Evolutionary conservation across 2,888 invertebrate genomes (phyloP).

Genomic region (Apodemia duryi): DNA sequence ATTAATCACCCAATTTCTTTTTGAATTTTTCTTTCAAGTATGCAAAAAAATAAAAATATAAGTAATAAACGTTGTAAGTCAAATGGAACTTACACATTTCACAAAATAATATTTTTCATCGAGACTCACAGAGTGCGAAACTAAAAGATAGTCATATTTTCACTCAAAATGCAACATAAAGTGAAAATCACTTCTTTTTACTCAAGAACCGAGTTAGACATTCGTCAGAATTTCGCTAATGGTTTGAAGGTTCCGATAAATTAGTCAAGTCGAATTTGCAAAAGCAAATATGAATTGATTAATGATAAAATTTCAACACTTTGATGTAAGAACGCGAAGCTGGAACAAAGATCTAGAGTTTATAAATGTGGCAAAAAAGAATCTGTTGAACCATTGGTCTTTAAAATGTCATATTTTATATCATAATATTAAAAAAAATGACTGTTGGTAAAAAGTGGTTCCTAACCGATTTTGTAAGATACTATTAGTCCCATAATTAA

Average conservation of each 20-base stretch:
- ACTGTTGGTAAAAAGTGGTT: too few relatives aligned
- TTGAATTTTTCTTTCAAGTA: too few relatives aligned
- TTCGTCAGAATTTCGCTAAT: conserved; percentile 11
- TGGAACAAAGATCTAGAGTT: not conserved
- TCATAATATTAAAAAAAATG: too few relatives aligned
- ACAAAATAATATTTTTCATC: too few relatives aligned
- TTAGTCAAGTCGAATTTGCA: conserved; percentile 12
- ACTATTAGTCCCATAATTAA: too few relatives aligned
- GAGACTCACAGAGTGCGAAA: too few relatives aligned
- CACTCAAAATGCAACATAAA: not conserved
- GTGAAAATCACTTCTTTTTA: not conserved
- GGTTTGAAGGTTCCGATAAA: conserved; percentile 8
- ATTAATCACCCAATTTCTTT: too few relatives aligned
- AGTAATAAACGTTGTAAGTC: too few relatives aligned
- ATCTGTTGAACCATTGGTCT: not conserved
- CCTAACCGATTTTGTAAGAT: too few relatives aligned
- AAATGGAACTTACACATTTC: too few relatives aligned
- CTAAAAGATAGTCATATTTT: not conserved
- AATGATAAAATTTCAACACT: conserved; percentile 25
- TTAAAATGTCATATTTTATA: too few relatives aligned
- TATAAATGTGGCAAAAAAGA: not conserved
- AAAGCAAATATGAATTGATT: conserved; percentile 29
- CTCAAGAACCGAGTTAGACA: not conserved
- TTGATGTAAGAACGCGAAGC: conserved; percentile 23
- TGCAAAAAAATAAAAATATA: too few relatives aligned